These are phyloP conservation scores for Scelioninae gen. 2 DNA, from an alignment of 2,888 invertebrate genomes.

Conservation along the genomic window DNA sequence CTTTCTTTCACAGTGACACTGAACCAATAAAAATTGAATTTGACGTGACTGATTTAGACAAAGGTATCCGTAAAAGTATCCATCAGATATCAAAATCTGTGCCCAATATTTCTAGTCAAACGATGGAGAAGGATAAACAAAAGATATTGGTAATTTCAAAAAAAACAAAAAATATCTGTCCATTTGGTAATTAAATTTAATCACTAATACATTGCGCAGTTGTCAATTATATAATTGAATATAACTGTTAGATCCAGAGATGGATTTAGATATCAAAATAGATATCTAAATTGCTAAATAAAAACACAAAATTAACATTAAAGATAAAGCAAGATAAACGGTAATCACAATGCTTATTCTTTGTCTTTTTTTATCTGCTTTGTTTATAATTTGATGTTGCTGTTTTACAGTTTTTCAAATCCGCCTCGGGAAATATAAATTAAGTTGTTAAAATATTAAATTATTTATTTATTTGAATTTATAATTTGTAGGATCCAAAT, in stretches of 20 bases:
- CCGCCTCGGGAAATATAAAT: too few relatives aligned
- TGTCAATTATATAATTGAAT: not conserved
- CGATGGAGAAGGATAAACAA: slow-evolving; percentile 79
- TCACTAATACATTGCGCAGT: not conserved
- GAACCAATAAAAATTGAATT: slow-evolving; percentile 74
- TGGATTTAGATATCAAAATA: too few relatives aligned
- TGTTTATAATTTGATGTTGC: too few relatives aligned
- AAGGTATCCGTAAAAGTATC: slow-evolving; percentile 83
- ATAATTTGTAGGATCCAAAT: slow-evolving; percentile 66
- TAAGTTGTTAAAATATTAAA: not conserved
- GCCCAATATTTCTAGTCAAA: slow-evolving; percentile 81
- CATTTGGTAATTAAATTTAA: too few relatives aligned
- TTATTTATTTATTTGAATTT: not conserved
- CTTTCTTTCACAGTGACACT: too few relatives aligned
- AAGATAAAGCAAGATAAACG: too few relatives aligned
- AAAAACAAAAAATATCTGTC: not conserved
- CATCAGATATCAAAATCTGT: slow-evolving; percentile 84
- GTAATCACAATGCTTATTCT: too few relatives aligned
- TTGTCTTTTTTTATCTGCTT: too few relatives aligned
- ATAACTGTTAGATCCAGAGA: too few relatives aligned
- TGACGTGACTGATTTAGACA: slow-evolving; percentile 82
- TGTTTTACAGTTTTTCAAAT: too few relatives aligned
- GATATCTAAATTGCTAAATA: too few relatives aligned
- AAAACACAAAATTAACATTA: too few relatives aligned
- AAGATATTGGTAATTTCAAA: slow-evolving; percentile 80